Base-by-base conservation (phyloP, 23 tunicate species). In the Styela clava region DNA sequence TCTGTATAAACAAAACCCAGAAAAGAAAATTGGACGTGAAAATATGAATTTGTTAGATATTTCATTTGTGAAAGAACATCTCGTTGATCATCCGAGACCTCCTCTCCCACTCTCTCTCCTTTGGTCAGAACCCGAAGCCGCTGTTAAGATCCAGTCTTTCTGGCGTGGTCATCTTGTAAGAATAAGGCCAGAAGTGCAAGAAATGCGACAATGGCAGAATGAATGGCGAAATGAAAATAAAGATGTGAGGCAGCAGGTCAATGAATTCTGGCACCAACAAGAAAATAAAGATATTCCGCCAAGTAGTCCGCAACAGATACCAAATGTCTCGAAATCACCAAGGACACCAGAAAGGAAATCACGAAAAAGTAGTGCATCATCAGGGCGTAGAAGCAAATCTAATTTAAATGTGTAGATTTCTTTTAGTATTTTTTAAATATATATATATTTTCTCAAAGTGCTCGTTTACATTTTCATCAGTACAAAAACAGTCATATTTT, bases 101-200 rank as follows among this genome's bases (percentile, higher is more conserved):
- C 98, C 98, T n/a, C 78, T 93, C 1, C 98, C 98, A 0, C 69
- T 93, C 9, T 93, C 98, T 1, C 83, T 93, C n/a, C 84, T 78
- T 29, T 85, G 85, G 87, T 69, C 83, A 16, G 98, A 93, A 35
- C 87, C 88, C 1, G 93, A 93, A 51, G 98, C 98, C 30, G 98
- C 98, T 9, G 27, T 86, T 1, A 87, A 79, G 27, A 93, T 93
- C 12, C 98, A 93, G 70, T 85, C 98, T 29, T 93, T 34, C 77
- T 93, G 73, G 79, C 69, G 98, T n/a, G 98, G 98, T 12, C 90
- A 86, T 79, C 33, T 86, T 78, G 88, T 82, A 27, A 68, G 98
- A 64, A 33, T 34, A 5, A 28, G 33, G 31, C 89, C 89, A 2
- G 93, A 88, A 25, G 93, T 93, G 2, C 73, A 67, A 19, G 98